Percentiles rank a stretch among this genome's conserved stretches.
These are phyloP conservation scores for Paradisaea rubra DNA, from an alignment of 2,113 vertebrate genomes.

Conservation along the genomic window DNA sequence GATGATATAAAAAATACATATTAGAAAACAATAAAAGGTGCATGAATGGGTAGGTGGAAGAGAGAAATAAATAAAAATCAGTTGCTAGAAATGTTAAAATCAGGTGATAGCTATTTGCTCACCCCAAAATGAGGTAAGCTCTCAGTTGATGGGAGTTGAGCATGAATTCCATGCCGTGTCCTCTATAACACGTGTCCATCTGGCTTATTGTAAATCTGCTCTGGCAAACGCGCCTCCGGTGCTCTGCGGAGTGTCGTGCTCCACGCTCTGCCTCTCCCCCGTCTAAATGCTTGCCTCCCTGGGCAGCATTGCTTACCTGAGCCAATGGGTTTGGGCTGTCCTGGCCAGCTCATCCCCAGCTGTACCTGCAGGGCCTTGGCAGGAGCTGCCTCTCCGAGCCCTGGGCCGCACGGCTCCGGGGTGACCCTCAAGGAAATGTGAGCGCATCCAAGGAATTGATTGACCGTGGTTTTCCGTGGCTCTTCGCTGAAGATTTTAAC, in stretches of 20 bases:
- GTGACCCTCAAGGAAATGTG: neutral
- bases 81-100: neutral
- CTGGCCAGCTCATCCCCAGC: neutral
- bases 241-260: neutral
- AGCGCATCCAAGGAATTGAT: neutral
- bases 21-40: neutral
- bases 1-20: neutral
- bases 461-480: fast-evolving
- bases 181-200: neutral
- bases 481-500: neutral
- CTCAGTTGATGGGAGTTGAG: neutral
- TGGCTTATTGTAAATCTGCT: neutral
- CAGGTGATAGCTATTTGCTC: neutral
- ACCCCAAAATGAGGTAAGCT: neutral
- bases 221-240: neutral
- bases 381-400: neutral
- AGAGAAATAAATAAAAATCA: neutral
- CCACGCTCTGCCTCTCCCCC: neutral
- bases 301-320: neutral
- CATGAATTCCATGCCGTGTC: neutral
- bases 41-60: neutral
- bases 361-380: neutral
- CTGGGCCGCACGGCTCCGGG: neutral
- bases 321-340: neutral
- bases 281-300: neutral